Percentiles rank a stretch among this genome's conserved stretches.
These are phyloP conservation scores for Donacobius atricapilla DNA, from an alignment of 2,113 vertebrate genomes.

Conservation along the genomic window DNA sequence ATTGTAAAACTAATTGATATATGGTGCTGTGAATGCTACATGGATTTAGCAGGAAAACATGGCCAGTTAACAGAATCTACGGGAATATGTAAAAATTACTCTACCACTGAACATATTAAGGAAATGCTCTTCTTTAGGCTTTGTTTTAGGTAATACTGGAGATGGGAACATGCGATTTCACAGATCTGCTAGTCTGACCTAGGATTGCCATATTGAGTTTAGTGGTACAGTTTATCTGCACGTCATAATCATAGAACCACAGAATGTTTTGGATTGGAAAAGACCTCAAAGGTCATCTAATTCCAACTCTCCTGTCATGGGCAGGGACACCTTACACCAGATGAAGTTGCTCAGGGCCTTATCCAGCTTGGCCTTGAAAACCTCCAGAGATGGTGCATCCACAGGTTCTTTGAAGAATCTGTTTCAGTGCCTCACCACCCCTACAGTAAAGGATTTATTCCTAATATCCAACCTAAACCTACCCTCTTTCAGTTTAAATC, in stretches of 20 bases:
- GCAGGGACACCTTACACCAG: background rate
- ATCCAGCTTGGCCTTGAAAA: background rate
- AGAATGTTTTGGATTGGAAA: background rate
- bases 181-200: background rate
- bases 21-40: background rate
- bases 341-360: background rate
- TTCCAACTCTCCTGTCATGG: background rate
- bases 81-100: background rate
- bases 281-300: background rate
- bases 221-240: background rate
- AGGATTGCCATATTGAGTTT: background rate
- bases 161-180: background rate
- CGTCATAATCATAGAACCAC: background rate
- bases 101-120: background rate
- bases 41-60: background rate
- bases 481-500: background rate
- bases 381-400: background rate
- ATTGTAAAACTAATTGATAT: background rate
- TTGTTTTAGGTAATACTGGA: background rate
- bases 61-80: background rate
- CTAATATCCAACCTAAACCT: background rate
- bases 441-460: background rate
- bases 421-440: background rate
- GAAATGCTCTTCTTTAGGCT: background rate
- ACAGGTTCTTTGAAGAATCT: background rate